phyloP scores from a whole-genome alignment of 2,888 invertebrate species.

The Carpatolechia fugitivella region DNA sequence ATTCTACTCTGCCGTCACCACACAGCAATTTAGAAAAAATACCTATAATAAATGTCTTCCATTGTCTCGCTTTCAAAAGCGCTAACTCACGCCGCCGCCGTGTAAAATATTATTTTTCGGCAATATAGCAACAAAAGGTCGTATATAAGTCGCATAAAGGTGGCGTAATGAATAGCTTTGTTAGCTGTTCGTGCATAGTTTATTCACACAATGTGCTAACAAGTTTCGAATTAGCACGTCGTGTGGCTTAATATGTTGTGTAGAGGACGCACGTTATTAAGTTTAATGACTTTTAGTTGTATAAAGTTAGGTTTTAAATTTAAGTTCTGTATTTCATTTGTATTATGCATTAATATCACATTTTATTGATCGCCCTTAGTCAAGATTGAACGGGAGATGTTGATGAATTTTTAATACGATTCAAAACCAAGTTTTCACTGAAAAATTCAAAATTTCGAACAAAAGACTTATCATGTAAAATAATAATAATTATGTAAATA shows the following conservation, averaged over 20 bases:
- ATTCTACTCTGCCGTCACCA: too few relatives aligned
- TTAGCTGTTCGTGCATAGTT: constrained; percentile 6
- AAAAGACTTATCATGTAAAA: too few relatives aligned
- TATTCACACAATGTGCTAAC: neutral
- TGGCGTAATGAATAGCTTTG: neutral
- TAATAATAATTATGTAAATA: too few relatives aligned
- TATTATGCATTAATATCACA: too few relatives aligned
- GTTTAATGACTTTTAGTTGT: neutral
- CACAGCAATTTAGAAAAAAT: too few relatives aligned
- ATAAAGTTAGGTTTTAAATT: neutral
- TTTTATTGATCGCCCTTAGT: too few relatives aligned
- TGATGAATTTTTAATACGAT: too few relatives aligned
- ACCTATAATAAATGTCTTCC: too few relatives aligned
- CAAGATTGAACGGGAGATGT: too few relatives aligned
- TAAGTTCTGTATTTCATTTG: too few relatives aligned
- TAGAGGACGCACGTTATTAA: neutral
- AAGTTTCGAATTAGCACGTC: constrained; percentile 4
- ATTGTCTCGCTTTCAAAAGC: constrained; percentile 4
- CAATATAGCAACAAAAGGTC: neutral
- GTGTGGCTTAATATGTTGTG: neutral
- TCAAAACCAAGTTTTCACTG: too few relatives aligned
- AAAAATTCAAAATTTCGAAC: too few relatives aligned
- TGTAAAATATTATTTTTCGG: constrained; percentile 11
- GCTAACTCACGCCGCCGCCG: neutral
- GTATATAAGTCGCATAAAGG: neutral